Conservation (phyloP, 2,888 invertebrate species). For the Eilema caniola region DNA sequence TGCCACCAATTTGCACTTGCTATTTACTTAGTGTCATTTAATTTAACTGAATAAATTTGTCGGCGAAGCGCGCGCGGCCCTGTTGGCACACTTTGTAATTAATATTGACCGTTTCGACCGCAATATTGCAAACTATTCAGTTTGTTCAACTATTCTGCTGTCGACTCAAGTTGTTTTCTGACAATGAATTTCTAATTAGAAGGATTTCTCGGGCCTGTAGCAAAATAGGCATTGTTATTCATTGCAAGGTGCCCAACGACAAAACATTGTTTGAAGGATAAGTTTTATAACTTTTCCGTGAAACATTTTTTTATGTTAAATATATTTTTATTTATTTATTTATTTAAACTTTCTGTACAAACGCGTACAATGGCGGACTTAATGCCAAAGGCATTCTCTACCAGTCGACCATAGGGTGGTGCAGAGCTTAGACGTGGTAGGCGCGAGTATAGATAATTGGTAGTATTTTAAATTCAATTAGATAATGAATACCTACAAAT, state of each 20-base stretch:
- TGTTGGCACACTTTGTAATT: conserved; percentile 67
- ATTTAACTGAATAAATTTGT: conserved; percentile 76
- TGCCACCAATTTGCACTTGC: conserved; percentile 67
- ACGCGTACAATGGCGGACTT: too few species aligned
- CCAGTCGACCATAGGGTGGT: too few species aligned
- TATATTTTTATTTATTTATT: too few species aligned
- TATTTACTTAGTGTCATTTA: conserved; percentile 80
- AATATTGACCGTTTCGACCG: conserved; percentile 70
- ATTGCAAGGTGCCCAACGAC: conserved; percentile 25
- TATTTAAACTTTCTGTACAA: too few species aligned
- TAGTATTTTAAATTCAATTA: too few species aligned
- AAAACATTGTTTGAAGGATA: conserved; percentile 20
- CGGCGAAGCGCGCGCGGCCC: conserved; percentile 40
- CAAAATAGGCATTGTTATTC: conserved; percentile 34
- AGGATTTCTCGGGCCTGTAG: conserved; percentile 39
- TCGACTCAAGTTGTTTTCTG: conserved; percentile 39
- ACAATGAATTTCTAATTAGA: conserved; percentile 49
- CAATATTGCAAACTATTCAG: conserved; percentile 52
- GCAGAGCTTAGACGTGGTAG: too few species aligned
- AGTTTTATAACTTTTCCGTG: background rate
- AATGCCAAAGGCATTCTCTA: too few species aligned
- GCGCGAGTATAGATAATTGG: too few species aligned
- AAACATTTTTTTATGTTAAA: background rate
- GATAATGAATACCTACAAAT: too few species aligned
- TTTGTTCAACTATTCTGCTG: conserved; percentile 41